A percentile compares a stretch with the other conserved stretches of the same genome.
Evolutionary conservation across 2,113 vertebrate genomes (phyloP).

Genomic region (Columbina picui): DNA sequence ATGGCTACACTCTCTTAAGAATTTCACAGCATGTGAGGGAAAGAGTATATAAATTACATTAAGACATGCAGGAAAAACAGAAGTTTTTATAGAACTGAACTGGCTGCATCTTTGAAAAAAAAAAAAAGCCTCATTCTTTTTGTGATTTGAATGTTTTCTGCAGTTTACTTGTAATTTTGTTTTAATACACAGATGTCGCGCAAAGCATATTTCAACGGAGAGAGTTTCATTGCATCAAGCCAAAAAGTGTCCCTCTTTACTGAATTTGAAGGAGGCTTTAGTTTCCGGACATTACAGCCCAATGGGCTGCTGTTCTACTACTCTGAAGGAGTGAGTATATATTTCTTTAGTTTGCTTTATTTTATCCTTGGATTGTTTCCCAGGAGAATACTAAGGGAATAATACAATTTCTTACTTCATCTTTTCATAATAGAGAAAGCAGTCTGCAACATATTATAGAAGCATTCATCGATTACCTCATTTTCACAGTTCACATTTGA

Average conservation of each 20-base stretch:
- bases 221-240: slow-evolving; percentile 89
- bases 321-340: slow-evolving; percentile 83
- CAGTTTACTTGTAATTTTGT: neutral
- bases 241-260: slow-evolving; percentile 87
- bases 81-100: neutral
- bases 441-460: neutral
- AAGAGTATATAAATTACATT: neutral
- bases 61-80: neutral
- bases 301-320: slow-evolving; percentile 90
- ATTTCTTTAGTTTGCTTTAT: neutral
- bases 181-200: slow-evolving; percentile 87
- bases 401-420: neutral
- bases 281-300: slow-evolving; percentile 89
- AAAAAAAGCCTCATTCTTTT: neutral
- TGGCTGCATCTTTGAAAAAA: neutral
- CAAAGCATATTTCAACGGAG: slow-evolving; percentile 90
- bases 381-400: neutral
- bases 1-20: neutral
- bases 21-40: neutral
- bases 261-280: slow-evolving; percentile 92
- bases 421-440: neutral
- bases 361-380: neutral
- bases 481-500: neutral
- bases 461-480: neutral
- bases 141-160: neutral